Percentiles rank a stretch among this genome's conserved stretches.
These are phyloP conservation scores for Bungarus multicinctus DNA, from an alignment of 2,113 vertebrate species.

Conservation along the genomic window DNA sequence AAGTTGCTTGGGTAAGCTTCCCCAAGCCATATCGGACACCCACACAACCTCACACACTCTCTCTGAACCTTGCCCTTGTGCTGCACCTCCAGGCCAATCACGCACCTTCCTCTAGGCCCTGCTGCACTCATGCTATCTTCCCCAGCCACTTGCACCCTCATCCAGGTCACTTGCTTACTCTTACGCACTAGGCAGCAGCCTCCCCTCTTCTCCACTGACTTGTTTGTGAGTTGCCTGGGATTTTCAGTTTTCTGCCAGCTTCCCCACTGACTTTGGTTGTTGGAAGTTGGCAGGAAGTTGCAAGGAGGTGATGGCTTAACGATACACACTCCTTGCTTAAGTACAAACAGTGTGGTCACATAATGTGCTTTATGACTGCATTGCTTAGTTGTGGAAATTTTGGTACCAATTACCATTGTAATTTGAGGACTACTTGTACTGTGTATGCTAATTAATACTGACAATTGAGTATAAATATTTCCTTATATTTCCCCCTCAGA, in stretches of 20 bases:
- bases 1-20: background rate
- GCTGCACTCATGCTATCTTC: background rate
- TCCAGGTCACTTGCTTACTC: background rate
- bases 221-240: background rate
- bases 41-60: background rate
- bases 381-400: background rate
- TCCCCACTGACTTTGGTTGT: background rate
- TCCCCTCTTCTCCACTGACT: background rate
- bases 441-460: background rate
- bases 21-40: background rate
- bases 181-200: background rate
- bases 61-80: background rate
- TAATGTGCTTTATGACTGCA: background rate
- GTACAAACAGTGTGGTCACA: background rate
- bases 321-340: background rate
- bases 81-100: background rate
- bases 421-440: background rate
- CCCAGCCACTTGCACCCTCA: background rate
- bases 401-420: background rate
- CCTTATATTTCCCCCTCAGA: slow-evolving; percentile 69
- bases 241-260: background rate
- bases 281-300: background rate
- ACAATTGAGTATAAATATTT: slow-evolving; percentile 40
- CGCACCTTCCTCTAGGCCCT: rapidly evolving
- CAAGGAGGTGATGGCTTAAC: background rate